These are phyloP conservation scores for Augochlora pura DNA, from an alignment of 1,140 invertebrate species.

Conservation along the genomic window DNA sequence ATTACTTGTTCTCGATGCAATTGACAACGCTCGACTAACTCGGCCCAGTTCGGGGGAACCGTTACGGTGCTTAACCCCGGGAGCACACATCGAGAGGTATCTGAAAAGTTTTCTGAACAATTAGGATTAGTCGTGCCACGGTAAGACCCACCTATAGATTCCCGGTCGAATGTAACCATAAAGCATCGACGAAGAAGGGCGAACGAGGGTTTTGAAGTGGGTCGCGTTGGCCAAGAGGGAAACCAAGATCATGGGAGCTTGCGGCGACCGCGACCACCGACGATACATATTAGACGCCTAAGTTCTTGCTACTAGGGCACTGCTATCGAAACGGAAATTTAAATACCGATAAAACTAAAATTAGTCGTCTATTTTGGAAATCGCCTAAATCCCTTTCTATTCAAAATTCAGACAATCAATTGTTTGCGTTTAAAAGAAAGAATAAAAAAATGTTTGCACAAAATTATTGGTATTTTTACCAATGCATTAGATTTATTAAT, in stretches of 20 bases:
- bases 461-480: too few relatives aligned
- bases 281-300: constrained; percentile 71
- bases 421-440: too few relatives aligned
- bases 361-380: too few relatives aligned
- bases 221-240: background rate
- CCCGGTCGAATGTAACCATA: constrained; percentile 51
- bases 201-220: constrained; percentile 26
- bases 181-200: constrained; percentile 42
- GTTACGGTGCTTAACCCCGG: constrained; percentile 54
- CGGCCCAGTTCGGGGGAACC: constrained; percentile 55
- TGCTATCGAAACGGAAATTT: too few relatives aligned
- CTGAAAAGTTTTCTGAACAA: constrained; percentile 67
- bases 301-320: constrained; percentile 49
- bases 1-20: constrained; percentile 48
- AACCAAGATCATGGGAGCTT: constrained; percentile 50
- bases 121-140: constrained; percentile 60
- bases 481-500: too few relatives aligned
- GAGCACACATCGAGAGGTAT: constrained; percentile 58
- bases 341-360: too few relatives aligned
- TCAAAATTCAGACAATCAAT: too few relatives aligned
- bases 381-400: too few relatives aligned
- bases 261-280: constrained; percentile 63
- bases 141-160: constrained; percentile 59
- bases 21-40: constrained; percentile 45
- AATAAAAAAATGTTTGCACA: too few relatives aligned